Conservation (phyloP, 2,888 invertebrate genomes). For the Drosophila formosana region DNA sequence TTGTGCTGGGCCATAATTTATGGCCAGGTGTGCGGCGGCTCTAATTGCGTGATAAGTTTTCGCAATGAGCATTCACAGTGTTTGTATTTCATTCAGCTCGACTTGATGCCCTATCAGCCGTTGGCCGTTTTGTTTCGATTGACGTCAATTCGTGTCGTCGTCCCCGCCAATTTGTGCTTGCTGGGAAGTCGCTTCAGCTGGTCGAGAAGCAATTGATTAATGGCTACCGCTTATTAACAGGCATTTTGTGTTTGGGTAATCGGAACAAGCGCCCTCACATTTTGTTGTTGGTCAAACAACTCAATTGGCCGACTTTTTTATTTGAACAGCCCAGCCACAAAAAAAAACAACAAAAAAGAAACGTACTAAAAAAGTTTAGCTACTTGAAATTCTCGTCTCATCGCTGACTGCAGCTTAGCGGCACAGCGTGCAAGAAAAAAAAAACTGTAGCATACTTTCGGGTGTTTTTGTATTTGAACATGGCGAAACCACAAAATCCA, state of each 20-base stretch:
- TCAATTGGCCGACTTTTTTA: constrained; percentile 45
- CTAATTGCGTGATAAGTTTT: constrained; percentile 81
- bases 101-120: constrained; percentile 35
- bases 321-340: constrained; percentile 20
- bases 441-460: constrained; percentile 52
- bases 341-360: neutral
- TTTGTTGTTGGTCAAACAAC: constrained; percentile 32
- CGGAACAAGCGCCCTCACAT: constrained; percentile 16
- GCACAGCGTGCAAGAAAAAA: constrained; percentile 28
- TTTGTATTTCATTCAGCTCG: constrained; percentile 29
- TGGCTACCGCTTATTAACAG: constrained; percentile 58
- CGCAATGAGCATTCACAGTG: constrained; percentile 60
- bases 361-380: constrained; percentile 28
- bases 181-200: constrained; percentile 19
- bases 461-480: constrained; percentile 36
- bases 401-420: constrained; percentile 28
- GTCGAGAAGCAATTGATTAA: constrained; percentile 64
- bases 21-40: constrained; percentile 65
- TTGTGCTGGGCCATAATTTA: constrained; percentile 67
- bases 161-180: constrained; percentile 25
- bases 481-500: constrained; percentile 42
- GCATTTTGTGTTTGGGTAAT: constrained; percentile 28
- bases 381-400: constrained; percentile 54
- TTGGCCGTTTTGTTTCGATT: constrained; percentile 46
- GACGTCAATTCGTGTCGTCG: constrained; percentile 48